Conservation (phyloP, 2,113 vertebrate genomes). For the Podarcis cretensis region DNA sequence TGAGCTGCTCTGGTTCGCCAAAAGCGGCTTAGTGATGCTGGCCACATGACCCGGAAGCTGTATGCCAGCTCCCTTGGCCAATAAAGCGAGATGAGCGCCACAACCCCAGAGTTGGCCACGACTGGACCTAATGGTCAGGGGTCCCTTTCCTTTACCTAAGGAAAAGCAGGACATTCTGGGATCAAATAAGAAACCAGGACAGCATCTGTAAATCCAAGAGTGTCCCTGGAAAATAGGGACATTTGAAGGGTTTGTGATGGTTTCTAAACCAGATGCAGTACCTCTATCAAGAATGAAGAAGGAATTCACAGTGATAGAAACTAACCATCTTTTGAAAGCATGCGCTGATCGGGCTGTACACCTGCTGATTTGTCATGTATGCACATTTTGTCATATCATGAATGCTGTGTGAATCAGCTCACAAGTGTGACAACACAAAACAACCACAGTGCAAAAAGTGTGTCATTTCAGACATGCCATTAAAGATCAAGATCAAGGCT, state of each 20-base stretch:
- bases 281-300: background rate
- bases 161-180: no score
- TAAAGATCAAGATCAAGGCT: background rate
- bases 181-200: no score
- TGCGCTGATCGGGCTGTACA: background rate
- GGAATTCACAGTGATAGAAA: background rate
- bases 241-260: background rate
- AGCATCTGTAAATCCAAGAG: no score
- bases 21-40: no score
- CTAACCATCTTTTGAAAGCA: background rate
- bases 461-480: background rate
- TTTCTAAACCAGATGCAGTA: background rate
- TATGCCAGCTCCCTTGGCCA: no score
- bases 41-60: no score
- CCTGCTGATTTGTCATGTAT: background rate
- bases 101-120: no score
- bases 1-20: no score
- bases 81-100: no score
- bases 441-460: background rate
- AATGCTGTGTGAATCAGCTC: background rate
- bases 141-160: no score
- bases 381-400: background rate
- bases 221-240: background rate
- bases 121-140: no score
- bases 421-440: background rate